phyloP scores from a whole-genome alignment of 2,797 vertebrate species.

The Danionella dracula region DNA sequence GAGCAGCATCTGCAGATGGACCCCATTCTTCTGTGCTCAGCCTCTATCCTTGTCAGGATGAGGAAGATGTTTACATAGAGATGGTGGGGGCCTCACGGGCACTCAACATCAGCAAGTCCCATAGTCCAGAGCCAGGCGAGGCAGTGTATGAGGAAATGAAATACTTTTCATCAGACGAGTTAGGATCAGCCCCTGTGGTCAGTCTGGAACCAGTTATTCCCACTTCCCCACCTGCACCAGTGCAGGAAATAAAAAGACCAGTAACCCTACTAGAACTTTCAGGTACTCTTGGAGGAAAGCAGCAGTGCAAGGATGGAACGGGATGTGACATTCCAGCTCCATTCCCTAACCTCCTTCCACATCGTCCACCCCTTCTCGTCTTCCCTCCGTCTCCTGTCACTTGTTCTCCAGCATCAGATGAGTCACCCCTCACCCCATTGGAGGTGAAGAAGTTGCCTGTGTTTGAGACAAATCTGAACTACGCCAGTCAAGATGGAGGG shows the following conservation, averaged over 20 bases:
- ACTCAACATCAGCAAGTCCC: conserved; percentile 63
- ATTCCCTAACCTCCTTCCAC: conserved; percentile 91
- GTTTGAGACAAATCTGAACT: conserved; percentile 91
- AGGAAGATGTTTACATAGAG: conserved; percentile 91
- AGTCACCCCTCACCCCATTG: conserved; percentile 91
- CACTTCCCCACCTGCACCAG: conserved; percentile 60
- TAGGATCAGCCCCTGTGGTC: conserved; percentile 50
- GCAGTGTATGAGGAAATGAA: conserved; percentile 99
- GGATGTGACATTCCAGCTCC: conserved; percentile 87
- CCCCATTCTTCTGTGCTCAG: conserved; percentile 63
- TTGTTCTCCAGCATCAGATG: conserved; percentile 92
- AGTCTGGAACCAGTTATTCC: conserved; percentile 59
- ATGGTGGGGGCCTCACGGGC: conserved; percentile 81
- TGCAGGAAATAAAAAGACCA: conserved; percentile 64
- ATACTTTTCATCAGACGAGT: conserved; percentile 78
- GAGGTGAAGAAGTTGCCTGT: conserved; percentile 95
- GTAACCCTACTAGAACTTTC: conserved; percentile 48
- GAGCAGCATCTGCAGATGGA: conserved; percentile 67
- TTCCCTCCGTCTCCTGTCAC: conserved; percentile 91
- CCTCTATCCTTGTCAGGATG: conserved; percentile 69
- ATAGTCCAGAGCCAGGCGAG: conserved; percentile 81
- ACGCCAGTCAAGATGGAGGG: conserved; percentile 74
- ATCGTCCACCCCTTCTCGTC: conserved; percentile 91
- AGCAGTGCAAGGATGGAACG: conserved; percentile 64
- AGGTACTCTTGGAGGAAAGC: conserved; percentile 18